These are phyloP conservation scores for Drosophila nikananu DNA, from an alignment of 1,140 invertebrate genomes.

Conservation along the genomic window DNA sequence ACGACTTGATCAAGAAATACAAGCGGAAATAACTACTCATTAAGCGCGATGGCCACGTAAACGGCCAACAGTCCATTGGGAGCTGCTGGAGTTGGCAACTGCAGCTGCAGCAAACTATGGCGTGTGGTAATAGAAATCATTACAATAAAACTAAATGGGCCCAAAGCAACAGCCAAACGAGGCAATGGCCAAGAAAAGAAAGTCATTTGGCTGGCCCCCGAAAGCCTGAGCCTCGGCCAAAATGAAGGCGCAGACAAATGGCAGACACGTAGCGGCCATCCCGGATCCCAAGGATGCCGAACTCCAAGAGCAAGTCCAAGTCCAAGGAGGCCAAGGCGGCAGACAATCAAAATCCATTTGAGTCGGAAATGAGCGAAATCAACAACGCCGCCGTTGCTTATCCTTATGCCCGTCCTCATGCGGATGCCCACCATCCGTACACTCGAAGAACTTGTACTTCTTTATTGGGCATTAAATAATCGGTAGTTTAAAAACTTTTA, in stretches of 20 bases:
- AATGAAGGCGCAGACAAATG: constrained; percentile 78
- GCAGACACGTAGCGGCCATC: constrained; percentile 75
- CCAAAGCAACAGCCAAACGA: constrained; percentile 76
- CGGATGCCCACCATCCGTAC: constrained; percentile 1
- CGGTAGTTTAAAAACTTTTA: neutral
- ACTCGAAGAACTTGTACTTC: neutral
- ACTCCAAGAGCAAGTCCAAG: constrained; percentile 7
- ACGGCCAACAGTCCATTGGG: constrained; percentile 55
- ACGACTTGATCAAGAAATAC: constrained; percentile 81
- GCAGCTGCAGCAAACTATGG: constrained; percentile 56
- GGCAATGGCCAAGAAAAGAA: constrained; percentile 67
- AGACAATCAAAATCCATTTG: constrained; percentile 83
- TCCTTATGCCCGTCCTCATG: constrained; percentile 13
- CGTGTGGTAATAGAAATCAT: constrained; percentile 81
- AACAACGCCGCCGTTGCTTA: constrained; percentile 55
- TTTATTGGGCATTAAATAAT: no score
- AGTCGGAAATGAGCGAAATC: constrained; percentile 80
- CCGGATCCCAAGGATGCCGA: constrained; percentile 16
- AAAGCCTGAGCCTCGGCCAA: constrained; percentile 35
- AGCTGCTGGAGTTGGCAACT: constrained; percentile 36
- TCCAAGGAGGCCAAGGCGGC: constrained; percentile 44
- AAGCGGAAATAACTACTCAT: constrained; percentile 82
- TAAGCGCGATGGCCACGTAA: constrained; percentile 79
- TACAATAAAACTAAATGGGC: constrained; percentile 81
- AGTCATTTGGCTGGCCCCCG: constrained; percentile 70